Conservation (phyloP, 2,113 vertebrate species). For the Uria aalge region DNA sequence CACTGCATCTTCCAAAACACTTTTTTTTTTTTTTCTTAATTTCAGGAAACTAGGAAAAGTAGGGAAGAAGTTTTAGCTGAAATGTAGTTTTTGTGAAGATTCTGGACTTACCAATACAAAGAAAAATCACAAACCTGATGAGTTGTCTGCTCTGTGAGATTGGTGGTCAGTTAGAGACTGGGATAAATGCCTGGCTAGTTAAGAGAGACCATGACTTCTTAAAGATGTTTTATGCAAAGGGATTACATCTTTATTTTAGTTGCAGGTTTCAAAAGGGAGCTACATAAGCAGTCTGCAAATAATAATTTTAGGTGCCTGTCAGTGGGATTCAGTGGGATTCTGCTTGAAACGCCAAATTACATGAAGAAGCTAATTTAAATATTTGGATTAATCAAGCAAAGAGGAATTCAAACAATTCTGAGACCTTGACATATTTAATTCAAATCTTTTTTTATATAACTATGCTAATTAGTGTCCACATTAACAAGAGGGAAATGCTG, state of each 20-base stretch:
- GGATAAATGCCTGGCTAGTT: background rate
- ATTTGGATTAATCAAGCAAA: slow-evolving; percentile 63
- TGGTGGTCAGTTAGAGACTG: background rate
- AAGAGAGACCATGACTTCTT: background rate
- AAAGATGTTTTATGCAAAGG: background rate
- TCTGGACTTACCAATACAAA: background rate
- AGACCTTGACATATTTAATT: slow-evolving; percentile 49
- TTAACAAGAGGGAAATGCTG: slow-evolving; percentile 17
- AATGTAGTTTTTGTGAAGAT: background rate
- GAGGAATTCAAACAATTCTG: slow-evolving; percentile 39
- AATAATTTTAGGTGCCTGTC: slow-evolving; percentile 52
- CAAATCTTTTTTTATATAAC: slow-evolving; percentile 21
- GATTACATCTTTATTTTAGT: slow-evolving; percentile 18
- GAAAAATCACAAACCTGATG: background rate
- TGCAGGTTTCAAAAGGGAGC: slow-evolving; percentile 25
- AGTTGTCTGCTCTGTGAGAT: background rate
- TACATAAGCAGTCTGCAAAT: slow-evolving; percentile 52
- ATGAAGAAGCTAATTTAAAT: slow-evolving; percentile 58
- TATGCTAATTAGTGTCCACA: slow-evolving; percentile 54
- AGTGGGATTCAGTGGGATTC: slow-evolving; percentile 18
- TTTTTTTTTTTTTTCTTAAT: background rate
- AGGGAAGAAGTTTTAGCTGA: background rate
- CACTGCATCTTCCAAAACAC: background rate
- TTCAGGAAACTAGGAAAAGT: background rate
- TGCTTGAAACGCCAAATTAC: slow-evolving; percentile 48